A percentile compares a stretch with the other conserved stretches of the same genome.
Evolutionary conservation across 2,888 invertebrate genomes (phyloP).

Genomic region (Philereme vetulata): DNA sequence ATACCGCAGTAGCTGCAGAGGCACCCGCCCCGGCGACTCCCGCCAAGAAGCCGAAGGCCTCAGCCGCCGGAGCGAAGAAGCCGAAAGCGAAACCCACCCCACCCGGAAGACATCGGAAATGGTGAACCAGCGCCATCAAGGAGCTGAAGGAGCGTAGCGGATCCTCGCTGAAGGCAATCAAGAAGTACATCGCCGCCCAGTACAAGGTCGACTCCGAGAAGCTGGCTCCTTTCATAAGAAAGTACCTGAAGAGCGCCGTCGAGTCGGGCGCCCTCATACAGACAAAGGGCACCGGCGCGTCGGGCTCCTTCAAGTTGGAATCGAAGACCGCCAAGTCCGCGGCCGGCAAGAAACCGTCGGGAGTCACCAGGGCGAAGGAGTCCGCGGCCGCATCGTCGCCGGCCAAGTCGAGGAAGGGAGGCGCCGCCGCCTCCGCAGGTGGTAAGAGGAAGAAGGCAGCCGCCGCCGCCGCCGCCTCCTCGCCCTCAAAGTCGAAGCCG

Average conservation of each 20-base stretch:
- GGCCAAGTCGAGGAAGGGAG: conserved; percentile 35
- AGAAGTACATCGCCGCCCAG: conserved; percentile 84
- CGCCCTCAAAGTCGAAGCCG: conserved; percentile 46
- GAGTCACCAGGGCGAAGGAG: conserved; percentile 38
- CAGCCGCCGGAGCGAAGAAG: conserved; percentile 46
- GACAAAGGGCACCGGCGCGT: conserved; percentile 82
- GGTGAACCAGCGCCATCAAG: conserved; percentile 82
- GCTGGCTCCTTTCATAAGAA: conserved; percentile 83
- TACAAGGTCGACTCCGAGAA: conserved; percentile 85
- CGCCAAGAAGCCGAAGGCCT: conserved; percentile 50
- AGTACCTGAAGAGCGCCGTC: conserved; percentile 82
- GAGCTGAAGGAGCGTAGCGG: conserved; percentile 83
- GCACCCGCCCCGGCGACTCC: conserved; percentile 53
- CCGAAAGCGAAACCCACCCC: conserved; percentile 56
- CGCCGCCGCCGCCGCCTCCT: conserved; percentile 44
- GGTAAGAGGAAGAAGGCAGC: conserved; percentile 39
- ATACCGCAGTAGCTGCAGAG: conserved; percentile 52
- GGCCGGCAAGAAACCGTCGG: conserved; percentile 39
- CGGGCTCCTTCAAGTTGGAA: conserved; percentile 45
- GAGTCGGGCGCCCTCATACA: conserved; percentile 77
- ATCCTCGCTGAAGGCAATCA: conserved; percentile 83
- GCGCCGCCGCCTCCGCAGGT: conserved; percentile 38
- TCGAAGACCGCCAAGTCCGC: conserved; percentile 23
- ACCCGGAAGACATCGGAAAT: conserved; percentile 64
- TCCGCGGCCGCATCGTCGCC: conserved; percentile 37